Evolutionary conservation across 2,888 invertebrate species (phyloP).

Genomic region (Stenurella melanura): DNA sequence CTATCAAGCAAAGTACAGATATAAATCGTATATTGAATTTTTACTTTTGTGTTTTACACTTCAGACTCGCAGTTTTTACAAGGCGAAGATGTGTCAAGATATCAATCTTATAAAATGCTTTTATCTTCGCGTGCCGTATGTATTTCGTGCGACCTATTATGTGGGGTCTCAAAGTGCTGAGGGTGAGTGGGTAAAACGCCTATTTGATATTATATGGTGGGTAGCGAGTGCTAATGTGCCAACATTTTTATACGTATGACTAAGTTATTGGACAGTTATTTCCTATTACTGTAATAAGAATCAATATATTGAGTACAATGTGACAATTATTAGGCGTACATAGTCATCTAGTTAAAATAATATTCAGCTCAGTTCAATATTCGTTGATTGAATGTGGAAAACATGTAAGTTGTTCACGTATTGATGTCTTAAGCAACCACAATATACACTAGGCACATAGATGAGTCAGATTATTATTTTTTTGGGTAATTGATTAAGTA

Average conservation of each 20-base stretch:
- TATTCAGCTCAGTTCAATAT: not conserved
- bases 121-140: slow-evolving; percentile 53
- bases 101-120: slow-evolving; percentile 51
- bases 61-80: slow-evolving; percentile 30
- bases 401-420: not conserved
- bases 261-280: slow-evolving; percentile 54
- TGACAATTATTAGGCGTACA: slow-evolving; percentile 40
- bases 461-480: too few relatives aligned
- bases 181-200: slow-evolving; percentile 45
- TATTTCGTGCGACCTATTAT: slow-evolving; percentile 50
- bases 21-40: slow-evolving; percentile 9
- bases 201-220: slow-evolving; percentile 48
- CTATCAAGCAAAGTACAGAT: not conserved
- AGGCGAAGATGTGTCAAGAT: slow-evolving; percentile 51
- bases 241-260: slow-evolving; percentile 47
- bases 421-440: not conserved
- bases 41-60: slow-evolving; percentile 24
- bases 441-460: too few relatives aligned
- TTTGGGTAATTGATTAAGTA: too few relatives aligned
- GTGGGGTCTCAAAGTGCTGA: slow-evolving; percentile 43
- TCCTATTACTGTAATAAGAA: slow-evolving; percentile 48
- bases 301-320: slow-evolving; percentile 44
- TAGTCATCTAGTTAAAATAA: slow-evolving; percentile 11
- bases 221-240: slow-evolving; percentile 44
- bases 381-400: slow-evolving; percentile 16